Base-by-base conservation (phyloP, 2,113 vertebrate genomes). In the Aegithalos caudatus region DNA sequence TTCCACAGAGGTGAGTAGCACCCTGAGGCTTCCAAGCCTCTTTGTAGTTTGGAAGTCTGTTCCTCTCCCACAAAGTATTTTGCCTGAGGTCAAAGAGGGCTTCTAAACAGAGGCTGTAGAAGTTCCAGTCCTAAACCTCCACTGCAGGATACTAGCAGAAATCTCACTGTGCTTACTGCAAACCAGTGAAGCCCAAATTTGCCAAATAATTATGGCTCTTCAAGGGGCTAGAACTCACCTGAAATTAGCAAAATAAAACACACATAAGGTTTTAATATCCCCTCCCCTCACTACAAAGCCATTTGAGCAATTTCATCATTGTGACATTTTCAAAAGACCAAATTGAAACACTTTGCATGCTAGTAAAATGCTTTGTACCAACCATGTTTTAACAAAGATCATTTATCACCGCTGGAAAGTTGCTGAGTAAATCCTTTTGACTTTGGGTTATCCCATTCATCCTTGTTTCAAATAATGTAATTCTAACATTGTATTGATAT, bases 381-480 rank as follows among this genome's bases (percentile, higher is more conserved):
- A 37, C 64, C 64, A 24, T 10, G 56, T 77, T 93, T 95, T 97
- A 93, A 80, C 73, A 89, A 95, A 92, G 91, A 95, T 85, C 67
- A 87, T 93, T 94, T 81, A 95, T 90, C 95, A 90, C 83, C 4
- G 23, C 87, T 82, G 86, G 60, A 95, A 97, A 96, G 77, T 90
- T 81, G 58, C 96, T 94, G 86, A 93, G 93, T 87, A 95, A 96
- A 97, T 95, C 87, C 92, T 86, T 95, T 96, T 97, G 89, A 94
- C 70, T 97, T 92, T 96, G 91, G 8, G 37, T 84, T 76, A 73
- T 95, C 64, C 82, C 81, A 97, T 97, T 97, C 93, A 94, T 91
- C 94, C 87, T 95, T 95, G 83, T 97, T 97, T 92, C 96, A 97
- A 95, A 91, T 79, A 96, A 92, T 86, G 86, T 66, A 96, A 96